Percentiles rank a stretch among this genome's conserved stretches.
Conservation (phyloP, 2,113 vertebrate species). For the Brachyhypopomus occidentalis region DNA sequence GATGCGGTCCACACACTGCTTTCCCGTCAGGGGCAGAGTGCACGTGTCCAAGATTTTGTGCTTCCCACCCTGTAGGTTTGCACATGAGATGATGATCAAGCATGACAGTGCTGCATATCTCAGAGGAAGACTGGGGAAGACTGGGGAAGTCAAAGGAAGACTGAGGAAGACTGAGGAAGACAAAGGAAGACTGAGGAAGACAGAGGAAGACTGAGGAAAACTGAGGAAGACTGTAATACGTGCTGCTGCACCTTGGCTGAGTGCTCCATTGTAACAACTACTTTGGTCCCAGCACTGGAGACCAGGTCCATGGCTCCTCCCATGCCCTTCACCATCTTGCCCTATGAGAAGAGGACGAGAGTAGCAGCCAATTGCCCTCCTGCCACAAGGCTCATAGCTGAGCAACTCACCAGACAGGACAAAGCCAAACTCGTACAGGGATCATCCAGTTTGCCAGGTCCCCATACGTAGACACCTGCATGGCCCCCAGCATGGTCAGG, state of each 20-base stretch:
- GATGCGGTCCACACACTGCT: conserved; percentile 83
- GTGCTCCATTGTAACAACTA: conserved; percentile 97
- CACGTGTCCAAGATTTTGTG: conserved; percentile 87
- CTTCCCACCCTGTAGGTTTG: conserved; percentile 71
- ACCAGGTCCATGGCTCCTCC: conserved; percentile 97
- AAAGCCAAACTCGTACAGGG: conserved; percentile 73
- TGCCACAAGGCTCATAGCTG: not conserved
- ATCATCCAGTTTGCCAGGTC: conserved; percentile 92
- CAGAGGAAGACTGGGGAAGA: too few species aligned
- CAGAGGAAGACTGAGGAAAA: not conserved
- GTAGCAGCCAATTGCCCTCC: not conserved
- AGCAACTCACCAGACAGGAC: not conserved
- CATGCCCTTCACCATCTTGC: conserved; percentile 99
- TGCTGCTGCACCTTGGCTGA: conserved; percentile 98
- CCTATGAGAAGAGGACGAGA: conserved; percentile 70
- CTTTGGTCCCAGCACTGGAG: conserved; percentile 90
- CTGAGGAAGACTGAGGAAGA: too few species aligned
- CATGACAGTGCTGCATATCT: not conserved
- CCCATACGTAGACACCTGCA: conserved; percentile 87
- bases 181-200: not conserved
- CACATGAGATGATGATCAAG: too few species aligned
- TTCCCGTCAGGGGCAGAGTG: conserved; percentile 82
- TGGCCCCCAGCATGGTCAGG: conserved; percentile 87
- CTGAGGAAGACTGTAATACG: not conserved
- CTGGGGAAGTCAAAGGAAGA: not conserved